Evolutionary conservation across 1,140 invertebrate genomes (phyloP).

Genomic region (Drosophila watanabei): DNA sequence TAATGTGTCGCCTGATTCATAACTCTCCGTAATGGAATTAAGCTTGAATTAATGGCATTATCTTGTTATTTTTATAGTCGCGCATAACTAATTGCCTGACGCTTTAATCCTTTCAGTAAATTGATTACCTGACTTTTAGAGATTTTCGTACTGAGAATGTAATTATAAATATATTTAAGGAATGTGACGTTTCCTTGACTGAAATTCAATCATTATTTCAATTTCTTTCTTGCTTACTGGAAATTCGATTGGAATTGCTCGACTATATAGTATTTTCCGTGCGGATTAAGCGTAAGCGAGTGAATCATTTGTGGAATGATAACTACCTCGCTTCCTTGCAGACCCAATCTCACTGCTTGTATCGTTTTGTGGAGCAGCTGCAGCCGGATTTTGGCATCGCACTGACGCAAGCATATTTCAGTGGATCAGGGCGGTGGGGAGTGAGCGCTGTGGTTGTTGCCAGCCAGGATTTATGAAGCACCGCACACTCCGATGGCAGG

Average conservation of each 20-base stretch:
- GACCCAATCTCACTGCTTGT: slow-evolving; percentile 15
- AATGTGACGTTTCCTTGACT: neutral
- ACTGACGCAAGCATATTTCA: slow-evolving; percentile 52
- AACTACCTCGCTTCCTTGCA: slow-evolving; percentile 12
- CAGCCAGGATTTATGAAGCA: slow-evolving; percentile 66
- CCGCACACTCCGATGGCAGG: slow-evolving; percentile 49
- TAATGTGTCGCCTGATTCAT: slow-evolving; percentile 31
- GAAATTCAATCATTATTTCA: slow-evolving; percentile 1
- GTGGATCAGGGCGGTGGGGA: slow-evolving; percentile 14
- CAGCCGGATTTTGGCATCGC: slow-evolving; percentile 47
- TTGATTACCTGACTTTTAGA: neutral
- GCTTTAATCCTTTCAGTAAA: slow-evolving; percentile 29
- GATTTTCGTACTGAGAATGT: neutral
- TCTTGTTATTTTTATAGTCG: slow-evolving; percentile 15
- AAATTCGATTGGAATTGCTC: slow-evolving; percentile 12
- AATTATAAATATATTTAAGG: neutral
- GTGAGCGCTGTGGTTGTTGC: slow-evolving; percentile 36
- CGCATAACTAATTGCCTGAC: slow-evolving; percentile 26
- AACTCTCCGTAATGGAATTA: slow-evolving; percentile 47
- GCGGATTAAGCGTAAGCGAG: slow-evolving; percentile 29
- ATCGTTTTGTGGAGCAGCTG: slow-evolving; percentile 43
- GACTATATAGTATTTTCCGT: slow-evolving; percentile 28
- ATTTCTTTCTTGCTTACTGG: neutral
- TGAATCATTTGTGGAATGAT: slow-evolving; percentile 29
- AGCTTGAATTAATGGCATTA: slow-evolving; percentile 39